Conservation (phyloP, 1,140 invertebrate genomes). For the Drosophila willistoni region DNA sequence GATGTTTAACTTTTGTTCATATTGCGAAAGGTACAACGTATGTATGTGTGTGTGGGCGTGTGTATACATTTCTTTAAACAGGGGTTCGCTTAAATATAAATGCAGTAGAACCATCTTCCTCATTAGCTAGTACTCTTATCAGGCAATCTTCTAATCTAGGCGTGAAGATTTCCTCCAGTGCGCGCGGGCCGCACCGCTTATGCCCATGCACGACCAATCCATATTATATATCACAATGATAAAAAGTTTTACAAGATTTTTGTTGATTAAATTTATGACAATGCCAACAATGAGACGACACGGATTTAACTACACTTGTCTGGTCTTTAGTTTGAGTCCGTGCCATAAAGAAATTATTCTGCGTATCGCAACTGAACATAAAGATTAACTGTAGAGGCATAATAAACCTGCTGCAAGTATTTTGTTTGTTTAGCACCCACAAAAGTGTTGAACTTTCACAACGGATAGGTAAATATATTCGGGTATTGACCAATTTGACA, state of each 20-base stretch:
- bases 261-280: slow-evolving; percentile 79
- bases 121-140: slow-evolving; percentile 41
- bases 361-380: slow-evolving; percentile 39
- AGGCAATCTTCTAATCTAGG: slow-evolving; percentile 54
- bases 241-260: slow-evolving; percentile 45
- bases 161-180: background rate
- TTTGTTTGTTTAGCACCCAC: slow-evolving; percentile 39
- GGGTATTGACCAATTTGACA: slow-evolving; percentile 24
- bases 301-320: background rate
- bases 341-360: slow-evolving; percentile 43
- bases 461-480: slow-evolving; percentile 37
- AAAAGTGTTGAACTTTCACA: slow-evolving; percentile 43
- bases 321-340: slow-evolving; percentile 7
- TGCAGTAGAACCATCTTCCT: slow-evolving; percentile 19
- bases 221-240: slow-evolving; percentile 44
- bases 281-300: slow-evolving; percentile 51
- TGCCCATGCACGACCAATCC: slow-evolving; percentile 22
- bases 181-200: background rate
- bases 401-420: slow-evolving; percentile 31
- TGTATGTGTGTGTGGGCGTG: background rate
- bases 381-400: slow-evolving; percentile 46
- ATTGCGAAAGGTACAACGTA: slow-evolving; percentile 8
- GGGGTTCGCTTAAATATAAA: background rate
- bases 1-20: slow-evolving; percentile 34
- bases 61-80: background rate